Evolutionary conservation across 2,797 vertebrate species (phyloP).

Genomic region (Rhinichthys osculus): DNA sequence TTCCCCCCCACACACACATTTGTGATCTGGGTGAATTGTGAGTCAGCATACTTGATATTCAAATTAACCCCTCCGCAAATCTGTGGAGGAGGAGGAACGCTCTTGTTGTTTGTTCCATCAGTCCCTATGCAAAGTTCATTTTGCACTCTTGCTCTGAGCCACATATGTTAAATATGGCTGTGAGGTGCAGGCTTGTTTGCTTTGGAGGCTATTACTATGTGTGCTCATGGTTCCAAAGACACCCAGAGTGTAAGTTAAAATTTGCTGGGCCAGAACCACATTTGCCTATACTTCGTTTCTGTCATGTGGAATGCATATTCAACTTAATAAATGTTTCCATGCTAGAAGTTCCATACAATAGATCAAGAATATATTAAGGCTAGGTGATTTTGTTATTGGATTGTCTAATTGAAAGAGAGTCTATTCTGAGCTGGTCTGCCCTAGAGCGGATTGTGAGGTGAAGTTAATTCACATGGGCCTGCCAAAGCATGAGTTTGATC

Average conservation of each 20-base stretch:
- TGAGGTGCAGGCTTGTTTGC: slow-evolving; percentile 42
- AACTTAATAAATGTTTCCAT: slow-evolving; percentile 37
- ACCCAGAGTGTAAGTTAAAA: slow-evolving; percentile 24
- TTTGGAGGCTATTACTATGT: slow-evolving; percentile 31
- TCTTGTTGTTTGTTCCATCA: slow-evolving; percentile 34
- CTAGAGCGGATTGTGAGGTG: not conserved
- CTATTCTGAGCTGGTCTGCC: slow-evolving; percentile 34
- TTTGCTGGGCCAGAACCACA: slow-evolving; percentile 11
- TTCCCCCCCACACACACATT: not conserved
- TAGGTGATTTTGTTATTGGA: slow-evolving; percentile 40
- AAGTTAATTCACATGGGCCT: slow-evolving; percentile 16
- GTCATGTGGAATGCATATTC: slow-evolving; percentile 5
- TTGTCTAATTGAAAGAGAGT: slow-evolving; percentile 43
- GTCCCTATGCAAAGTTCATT: slow-evolving; percentile 26
- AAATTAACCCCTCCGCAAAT: slow-evolving; percentile 7
- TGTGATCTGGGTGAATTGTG: slow-evolving; percentile 13
- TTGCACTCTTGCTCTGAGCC: not conserved
- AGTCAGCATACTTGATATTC: slow-evolving; percentile 35
- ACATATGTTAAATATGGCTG: slow-evolving; percentile 19
- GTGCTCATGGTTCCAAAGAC: slow-evolving; percentile 42
- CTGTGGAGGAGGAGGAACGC: not conserved
- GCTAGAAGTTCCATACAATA: slow-evolving; percentile 9
- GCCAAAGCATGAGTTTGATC: slow-evolving; percentile 11
- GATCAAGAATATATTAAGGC: slow-evolving; percentile 2
- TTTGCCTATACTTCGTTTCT: slow-evolving; percentile 24